A percentile compares a stretch with the other conserved stretches of the same genome.
Evolutionary conservation across 2,888 invertebrate genomes (phyloP).

Genomic region (Nephrotoma guestfalica): DNA sequence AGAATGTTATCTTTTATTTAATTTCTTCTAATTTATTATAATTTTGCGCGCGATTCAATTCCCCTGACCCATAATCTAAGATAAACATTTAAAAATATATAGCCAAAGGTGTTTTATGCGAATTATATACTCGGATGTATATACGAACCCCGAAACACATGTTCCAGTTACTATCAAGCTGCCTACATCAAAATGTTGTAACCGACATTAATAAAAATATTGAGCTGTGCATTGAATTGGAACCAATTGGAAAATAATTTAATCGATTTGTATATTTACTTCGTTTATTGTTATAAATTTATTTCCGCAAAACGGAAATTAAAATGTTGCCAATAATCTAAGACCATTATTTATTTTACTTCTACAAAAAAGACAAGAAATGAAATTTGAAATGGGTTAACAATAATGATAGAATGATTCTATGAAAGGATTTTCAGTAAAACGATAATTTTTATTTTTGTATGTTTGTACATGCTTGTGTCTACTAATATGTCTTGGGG

Average conservation of each 20-base stretch:
- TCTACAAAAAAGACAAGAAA: neutral
- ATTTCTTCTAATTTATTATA: neutral
- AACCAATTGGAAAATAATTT: neutral
- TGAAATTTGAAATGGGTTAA: neutral
- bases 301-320: neutral
- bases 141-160: too few species aligned
- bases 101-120: neutral
- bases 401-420: neutral
- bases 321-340: neutral
- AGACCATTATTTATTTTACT: neutral
- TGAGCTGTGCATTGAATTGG: neutral
- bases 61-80: neutral
- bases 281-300: neutral
- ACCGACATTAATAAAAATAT: neutral
- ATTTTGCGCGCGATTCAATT: neutral
- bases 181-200: neutral
- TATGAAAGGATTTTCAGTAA: neutral
- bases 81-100: neutral
- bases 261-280: neutral
- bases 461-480: neutral
- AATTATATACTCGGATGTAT: neutral
- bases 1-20: neutral
- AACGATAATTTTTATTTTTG: neutral
- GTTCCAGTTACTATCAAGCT: neutral
- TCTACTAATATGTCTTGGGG: too few species aligned